These are phyloP conservation scores for Psittacula echo DNA, from an alignment of 2,797 vertebrate genomes.

Conservation along the genomic window DNA sequence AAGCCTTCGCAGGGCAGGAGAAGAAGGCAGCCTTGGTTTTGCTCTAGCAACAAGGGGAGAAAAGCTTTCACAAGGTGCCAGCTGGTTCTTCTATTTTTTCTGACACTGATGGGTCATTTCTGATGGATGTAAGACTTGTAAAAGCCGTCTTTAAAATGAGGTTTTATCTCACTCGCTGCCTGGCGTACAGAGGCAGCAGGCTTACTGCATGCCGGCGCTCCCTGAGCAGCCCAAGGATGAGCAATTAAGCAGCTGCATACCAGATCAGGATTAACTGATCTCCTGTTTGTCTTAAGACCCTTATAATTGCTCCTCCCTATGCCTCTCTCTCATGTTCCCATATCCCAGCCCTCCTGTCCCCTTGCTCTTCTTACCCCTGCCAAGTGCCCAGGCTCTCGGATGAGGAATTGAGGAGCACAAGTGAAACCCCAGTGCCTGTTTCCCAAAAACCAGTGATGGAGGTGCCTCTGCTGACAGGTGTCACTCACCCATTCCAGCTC, in stretches of 20 bases:
- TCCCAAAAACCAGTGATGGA: neutral
- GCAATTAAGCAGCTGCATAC: neutral
- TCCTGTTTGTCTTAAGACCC: neutral
- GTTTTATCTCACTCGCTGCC: neutral
- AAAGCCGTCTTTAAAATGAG: neutral
- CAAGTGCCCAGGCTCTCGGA: fast-evolving
- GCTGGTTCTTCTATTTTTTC: neutral
- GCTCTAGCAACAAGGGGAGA: neutral
- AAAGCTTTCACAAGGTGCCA: neutral
- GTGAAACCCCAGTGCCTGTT: neutral
- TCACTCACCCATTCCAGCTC: constrained; percentile 3
- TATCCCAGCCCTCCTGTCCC: neutral
- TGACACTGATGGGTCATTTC: neutral
- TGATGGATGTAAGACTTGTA: neutral
- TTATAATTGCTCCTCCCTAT: neutral
- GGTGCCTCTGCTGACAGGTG: neutral
- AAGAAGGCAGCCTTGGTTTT: neutral
- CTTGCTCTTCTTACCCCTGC: neutral
- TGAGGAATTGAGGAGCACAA: fast-evolving
- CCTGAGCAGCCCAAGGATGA: neutral
- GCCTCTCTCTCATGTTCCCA: neutral
- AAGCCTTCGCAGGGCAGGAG: neutral
- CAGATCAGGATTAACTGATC: neutral
- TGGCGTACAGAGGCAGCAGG: neutral
- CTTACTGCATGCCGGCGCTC: neutral